These are phyloP conservation scores for Drosophila dives DNA, from an alignment of 2,888 invertebrate genomes.

Conservation along the genomic window DNA sequence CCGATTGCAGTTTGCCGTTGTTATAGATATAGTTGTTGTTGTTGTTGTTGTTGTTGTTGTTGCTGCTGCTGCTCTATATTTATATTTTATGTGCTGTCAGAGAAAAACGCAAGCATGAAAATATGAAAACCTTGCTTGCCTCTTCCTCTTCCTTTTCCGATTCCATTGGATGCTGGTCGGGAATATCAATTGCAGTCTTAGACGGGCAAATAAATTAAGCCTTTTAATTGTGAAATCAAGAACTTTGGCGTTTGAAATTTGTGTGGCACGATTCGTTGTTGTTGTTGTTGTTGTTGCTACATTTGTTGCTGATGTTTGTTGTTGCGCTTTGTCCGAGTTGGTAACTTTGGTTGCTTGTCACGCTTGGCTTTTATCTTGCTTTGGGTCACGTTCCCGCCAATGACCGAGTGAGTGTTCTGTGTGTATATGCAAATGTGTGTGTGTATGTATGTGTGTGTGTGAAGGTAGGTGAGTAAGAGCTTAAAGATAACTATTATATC, in stretches of 20 bases:
- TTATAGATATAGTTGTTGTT: slow-evolving; percentile 16
- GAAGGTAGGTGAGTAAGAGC: slow-evolving; percentile 29
- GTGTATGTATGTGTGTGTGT: slow-evolving; percentile 12
- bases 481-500: slow-evolving; percentile 24
- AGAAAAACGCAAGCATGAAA: slow-evolving; percentile 43
- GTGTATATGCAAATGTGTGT: slow-evolving; percentile 8
- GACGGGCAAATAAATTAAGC: slow-evolving; percentile 65
- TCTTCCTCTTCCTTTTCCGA: slow-evolving; percentile 30
- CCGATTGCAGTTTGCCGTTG: slow-evolving; percentile 29
- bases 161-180: slow-evolving; percentile 22
- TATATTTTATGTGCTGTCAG: slow-evolving; percentile 71
- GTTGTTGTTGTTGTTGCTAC: slow-evolving; percentile 14
- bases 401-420: slow-evolving; percentile 13
- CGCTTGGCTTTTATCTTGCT: slow-evolving; percentile 53
- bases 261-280: slow-evolving; percentile 59
- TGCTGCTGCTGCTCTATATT: slow-evolving; percentile 32
- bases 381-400: slow-evolving; percentile 61
- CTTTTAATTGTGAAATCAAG: slow-evolving; percentile 76
- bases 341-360: slow-evolving; percentile 47
- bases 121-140: slow-evolving; percentile 54
- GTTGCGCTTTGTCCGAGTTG: slow-evolving; percentile 26
- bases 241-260: slow-evolving; percentile 50
- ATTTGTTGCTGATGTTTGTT: slow-evolving; percentile 30
- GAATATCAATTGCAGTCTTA: slow-evolving; percentile 43
- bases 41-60: slow-evolving; percentile 12